phyloP scores from a whole-genome alignment of 2,888 invertebrate genomes.

The Tyria jacobaeae region DNA sequence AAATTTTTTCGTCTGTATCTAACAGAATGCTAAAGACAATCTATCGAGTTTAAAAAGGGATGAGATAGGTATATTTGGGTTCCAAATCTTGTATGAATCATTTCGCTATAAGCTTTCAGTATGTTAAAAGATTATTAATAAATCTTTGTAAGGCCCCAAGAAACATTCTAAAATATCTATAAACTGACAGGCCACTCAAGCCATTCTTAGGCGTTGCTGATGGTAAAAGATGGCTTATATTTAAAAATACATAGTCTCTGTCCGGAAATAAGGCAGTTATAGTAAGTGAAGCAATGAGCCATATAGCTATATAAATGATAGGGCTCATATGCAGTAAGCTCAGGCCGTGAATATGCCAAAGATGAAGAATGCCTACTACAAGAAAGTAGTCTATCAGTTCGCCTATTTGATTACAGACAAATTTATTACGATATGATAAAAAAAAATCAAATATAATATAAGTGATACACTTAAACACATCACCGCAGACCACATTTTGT shows the following conservation, averaged over 20 bases:
- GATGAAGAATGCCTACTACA: background rate
- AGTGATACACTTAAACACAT: conserved; percentile 29
- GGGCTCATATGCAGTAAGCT: background rate
- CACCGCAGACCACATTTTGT: conserved; percentile 28
- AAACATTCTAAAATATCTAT: background rate
- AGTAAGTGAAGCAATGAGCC: background rate
- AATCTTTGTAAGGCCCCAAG: background rate
- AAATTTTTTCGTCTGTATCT: conserved; percentile 23
- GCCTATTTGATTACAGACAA: background rate
- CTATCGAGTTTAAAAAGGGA: conserved; percentile 20
- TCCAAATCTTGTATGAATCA: conserved; percentile 28
- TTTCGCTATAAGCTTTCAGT: conserved; percentile 2
- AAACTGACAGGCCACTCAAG: too few relatives aligned
- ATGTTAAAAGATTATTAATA: too few relatives aligned
- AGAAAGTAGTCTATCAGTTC: conserved; percentile 4
- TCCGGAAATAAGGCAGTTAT: too few relatives aligned
- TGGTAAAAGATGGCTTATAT: too few relatives aligned
- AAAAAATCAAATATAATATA: conserved; percentile 42
- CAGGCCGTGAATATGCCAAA: background rate
- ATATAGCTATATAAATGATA: background rate
- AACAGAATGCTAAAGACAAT: conserved; percentile 28
- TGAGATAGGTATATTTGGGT: conserved; percentile 19
- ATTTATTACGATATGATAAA: background rate
- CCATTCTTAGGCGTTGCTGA: too few relatives aligned
- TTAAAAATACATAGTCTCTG: background rate